phyloP scores from a whole-genome alignment of 1,140 invertebrate species.

The Brachionus koreanus region DNA sequence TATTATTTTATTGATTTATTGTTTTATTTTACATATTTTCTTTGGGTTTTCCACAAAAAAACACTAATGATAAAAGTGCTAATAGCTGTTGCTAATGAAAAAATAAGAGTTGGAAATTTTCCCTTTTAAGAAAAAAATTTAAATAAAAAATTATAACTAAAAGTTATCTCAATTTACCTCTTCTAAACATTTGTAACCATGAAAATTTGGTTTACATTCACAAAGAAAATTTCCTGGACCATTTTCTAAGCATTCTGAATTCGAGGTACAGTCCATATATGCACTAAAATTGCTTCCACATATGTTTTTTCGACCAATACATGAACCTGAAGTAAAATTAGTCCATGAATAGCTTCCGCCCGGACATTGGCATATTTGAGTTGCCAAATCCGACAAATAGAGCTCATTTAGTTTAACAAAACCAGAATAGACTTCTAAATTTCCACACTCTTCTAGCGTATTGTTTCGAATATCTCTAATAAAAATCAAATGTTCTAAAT shows the following conservation, averaged over 20 bases:
- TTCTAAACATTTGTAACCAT: constrained; percentile 37
- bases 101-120: not conserved
- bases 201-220: constrained; percentile 16
- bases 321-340: not conserved
- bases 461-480: constrained; percentile 5
- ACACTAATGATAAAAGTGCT: not conserved
- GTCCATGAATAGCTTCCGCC: not conserved
- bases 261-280: not conserved
- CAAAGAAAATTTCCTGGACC: constrained; percentile 31
- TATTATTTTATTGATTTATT: not conserved
- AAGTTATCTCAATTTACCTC: not conserved
- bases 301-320: not conserved
- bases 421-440: not conserved
- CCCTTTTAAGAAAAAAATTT: not conserved
- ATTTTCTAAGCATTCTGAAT: constrained; percentile 7
- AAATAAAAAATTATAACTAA: not conserved
- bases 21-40: constrained; percentile 6
- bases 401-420: not conserved
- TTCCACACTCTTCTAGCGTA: constrained; percentile 6
- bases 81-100: not conserved
- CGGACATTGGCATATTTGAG: not conserved
- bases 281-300: not conserved
- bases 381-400: not conserved
- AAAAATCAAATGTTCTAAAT: not conserved
- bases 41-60: constrained; percentile 11